A percentile compares a stretch with the other conserved stretches of the same genome.
These are phyloP conservation scores for Megalonaias nervosa DNA, from an alignment of 1,140 invertebrate genomes.

Conservation along the genomic window DNA sequence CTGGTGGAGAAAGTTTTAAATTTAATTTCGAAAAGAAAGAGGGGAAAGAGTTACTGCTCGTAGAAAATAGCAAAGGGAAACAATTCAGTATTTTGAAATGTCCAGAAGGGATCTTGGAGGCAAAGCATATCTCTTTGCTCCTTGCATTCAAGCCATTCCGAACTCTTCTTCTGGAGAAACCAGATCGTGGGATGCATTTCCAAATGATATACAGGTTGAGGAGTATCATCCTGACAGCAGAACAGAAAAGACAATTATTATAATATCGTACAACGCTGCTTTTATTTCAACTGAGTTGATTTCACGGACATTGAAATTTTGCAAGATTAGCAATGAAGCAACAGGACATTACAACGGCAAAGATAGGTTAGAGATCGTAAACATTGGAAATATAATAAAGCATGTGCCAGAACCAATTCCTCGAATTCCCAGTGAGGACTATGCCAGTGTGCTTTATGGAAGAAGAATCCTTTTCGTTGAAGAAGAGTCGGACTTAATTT, in stretches of 20 bases:
- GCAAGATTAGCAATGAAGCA: neutral
- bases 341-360: too few relatives aligned
- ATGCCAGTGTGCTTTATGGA: too few relatives aligned
- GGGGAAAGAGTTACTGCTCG: neutral
- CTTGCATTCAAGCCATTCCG: constrained; percentile 18
- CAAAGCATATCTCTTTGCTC: constrained; percentile 24
- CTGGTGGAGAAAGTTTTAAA: neutral
- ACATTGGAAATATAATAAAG: neutral
- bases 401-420: too few relatives aligned
- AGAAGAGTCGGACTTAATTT: too few relatives aligned
- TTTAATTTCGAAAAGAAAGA: neutral
- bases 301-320: too few relatives aligned
- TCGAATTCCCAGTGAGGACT: too few relatives aligned
- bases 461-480: too few relatives aligned
- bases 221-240: neutral
- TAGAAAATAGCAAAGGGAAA: neutral
- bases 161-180: constrained; percentile 20
- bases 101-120: constrained; percentile 30
- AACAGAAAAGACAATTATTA: neutral
- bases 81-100: constrained; percentile 9
- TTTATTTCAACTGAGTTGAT: neutral
- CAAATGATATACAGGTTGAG: constrained; percentile 28
- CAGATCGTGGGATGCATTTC: constrained; percentile 28
- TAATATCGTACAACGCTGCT: neutral
- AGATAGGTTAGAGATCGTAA: neutral